Conservation (phyloP, 2,888 invertebrate genomes). For the Rhimphoctona megacephalus region DNA sequence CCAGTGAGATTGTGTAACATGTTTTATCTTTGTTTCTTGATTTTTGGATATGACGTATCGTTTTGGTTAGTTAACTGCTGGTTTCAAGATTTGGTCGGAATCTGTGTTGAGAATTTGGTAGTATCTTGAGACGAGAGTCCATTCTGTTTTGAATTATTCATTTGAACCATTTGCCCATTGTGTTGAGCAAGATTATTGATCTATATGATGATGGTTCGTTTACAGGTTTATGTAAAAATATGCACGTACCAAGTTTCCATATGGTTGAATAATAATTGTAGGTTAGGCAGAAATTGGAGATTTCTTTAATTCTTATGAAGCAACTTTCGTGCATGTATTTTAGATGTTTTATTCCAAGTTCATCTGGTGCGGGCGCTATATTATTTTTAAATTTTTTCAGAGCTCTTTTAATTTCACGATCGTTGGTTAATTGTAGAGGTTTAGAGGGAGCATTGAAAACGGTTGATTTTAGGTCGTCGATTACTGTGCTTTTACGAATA, state of each 20-base stretch:
- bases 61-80: conserved; percentile 44
- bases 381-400: conserved; percentile 34
- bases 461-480: conserved; percentile 2
- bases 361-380: conserved; percentile 10
- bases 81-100: conserved; percentile 43
- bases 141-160: conserved; percentile 40
- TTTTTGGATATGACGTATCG: conserved; percentile 40
- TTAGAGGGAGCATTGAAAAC: not conserved
- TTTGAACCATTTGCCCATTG: too few relatives aligned
- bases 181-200: too few relatives aligned
- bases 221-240: conserved; percentile 46
- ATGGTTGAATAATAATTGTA: conserved; percentile 36
- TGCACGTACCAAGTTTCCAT: conserved; percentile 44
- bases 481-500: conserved; percentile 18
- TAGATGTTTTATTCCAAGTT: not conserved
- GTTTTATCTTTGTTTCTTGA: conserved; percentile 38
- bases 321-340: conserved; percentile 28
- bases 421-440: conserved; percentile 3
- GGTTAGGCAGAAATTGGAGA: conserved; percentile 20
- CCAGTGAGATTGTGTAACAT: conserved; percentile 32
- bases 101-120: conserved; percentile 53
- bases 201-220: too few relatives aligned
- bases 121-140: conserved; percentile 11
- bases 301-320: conserved; percentile 12
- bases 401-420: conserved; percentile 24